phyloP scores from a whole-genome alignment of 2,113 vertebrate genomes.

The Zeus faber region DNA sequence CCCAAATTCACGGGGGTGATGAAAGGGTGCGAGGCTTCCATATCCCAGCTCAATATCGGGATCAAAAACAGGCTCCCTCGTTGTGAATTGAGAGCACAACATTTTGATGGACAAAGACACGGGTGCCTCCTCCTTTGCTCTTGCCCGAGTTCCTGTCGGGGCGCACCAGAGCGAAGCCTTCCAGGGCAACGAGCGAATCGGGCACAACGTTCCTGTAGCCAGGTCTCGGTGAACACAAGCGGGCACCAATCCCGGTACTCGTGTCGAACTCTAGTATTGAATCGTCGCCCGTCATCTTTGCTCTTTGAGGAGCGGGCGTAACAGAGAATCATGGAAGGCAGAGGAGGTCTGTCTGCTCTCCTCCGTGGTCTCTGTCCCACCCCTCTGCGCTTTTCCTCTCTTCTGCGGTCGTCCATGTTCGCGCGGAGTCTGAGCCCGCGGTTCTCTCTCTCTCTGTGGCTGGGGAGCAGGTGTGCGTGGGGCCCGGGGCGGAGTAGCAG shows the following conservation, averaged over 20 bases:
- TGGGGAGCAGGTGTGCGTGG: no score
- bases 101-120: background rate
- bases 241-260: slow-evolving; percentile 3
- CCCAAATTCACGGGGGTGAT: background rate
- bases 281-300: background rate
- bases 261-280: background rate
- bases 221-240: slow-evolving; percentile 2
- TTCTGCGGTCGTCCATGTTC: no score
- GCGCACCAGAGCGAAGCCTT: no score
- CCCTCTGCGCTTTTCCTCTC: no score
- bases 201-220: no score
- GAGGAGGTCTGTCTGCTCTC: slow-evolving; percentile 8
- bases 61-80: background rate
- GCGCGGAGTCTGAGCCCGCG: no score
- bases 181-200: background rate
- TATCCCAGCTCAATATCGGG: background rate
- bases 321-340: slow-evolving; percentile 5
- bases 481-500: no score
- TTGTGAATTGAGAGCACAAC: slow-evolving; percentile 1
- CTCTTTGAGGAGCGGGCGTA: background rate
- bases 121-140: background rate
- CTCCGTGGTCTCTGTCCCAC: background rate
- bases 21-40: no score
- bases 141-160: slow-evolving; percentile 1
- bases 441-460: no score